These are phyloP conservation scores for Seira sanloemensis DNA, from an alignment of 2,888 invertebrate genomes.

Conservation along the genomic window DNA sequence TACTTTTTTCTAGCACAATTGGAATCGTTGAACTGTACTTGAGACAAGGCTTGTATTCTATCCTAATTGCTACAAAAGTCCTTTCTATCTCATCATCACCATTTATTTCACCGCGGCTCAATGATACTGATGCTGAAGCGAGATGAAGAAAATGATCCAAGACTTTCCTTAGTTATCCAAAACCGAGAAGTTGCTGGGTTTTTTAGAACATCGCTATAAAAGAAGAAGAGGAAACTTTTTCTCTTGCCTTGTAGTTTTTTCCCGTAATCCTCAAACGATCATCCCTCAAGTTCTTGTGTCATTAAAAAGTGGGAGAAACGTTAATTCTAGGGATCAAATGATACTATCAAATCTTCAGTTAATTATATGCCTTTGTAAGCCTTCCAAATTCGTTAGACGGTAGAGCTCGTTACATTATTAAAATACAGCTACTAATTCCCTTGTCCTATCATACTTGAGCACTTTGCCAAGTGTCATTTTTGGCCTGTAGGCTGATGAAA, in stretches of 20 bases:
- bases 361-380: background rate
- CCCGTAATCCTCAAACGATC: conserved; percentile 12
- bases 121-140: background rate
- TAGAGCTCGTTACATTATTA: background rate
- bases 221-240: background rate
- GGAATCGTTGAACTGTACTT: conserved; percentile 5
- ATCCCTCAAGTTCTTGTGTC: conserved; percentile 5
- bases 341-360: background rate
- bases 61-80: conserved; percentile 1
- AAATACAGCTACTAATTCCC: background rate
- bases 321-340: conserved; percentile 10
- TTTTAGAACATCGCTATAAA: background rate
- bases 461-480: background rate
- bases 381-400: background rate
- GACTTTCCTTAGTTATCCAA: conserved; percentile 7
- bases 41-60: background rate
- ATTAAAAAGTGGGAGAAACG: background rate
- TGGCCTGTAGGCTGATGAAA: background rate
- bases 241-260: background rate
- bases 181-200: background rate
- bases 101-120: conserved; percentile 1
- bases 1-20: background rate
- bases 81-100: background rate
- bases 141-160: conserved; percentile 8
- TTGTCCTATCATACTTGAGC: no score